Conservation (phyloP, 2,797 vertebrate species). For the Xiphorhynchus erythropygius region DNA sequence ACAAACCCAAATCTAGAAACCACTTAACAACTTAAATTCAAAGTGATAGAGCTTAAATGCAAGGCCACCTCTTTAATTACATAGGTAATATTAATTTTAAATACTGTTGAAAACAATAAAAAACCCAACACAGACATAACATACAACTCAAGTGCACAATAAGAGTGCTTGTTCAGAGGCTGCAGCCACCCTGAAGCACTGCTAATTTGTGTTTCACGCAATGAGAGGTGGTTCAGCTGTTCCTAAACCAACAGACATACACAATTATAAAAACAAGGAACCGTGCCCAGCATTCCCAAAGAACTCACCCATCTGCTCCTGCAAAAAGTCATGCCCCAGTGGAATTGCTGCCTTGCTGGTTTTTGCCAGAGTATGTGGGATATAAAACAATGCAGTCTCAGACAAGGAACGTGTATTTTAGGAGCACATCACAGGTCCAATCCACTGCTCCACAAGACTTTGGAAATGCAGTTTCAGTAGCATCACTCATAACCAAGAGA, state of each 20-base stretch:
- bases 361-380: rapidly evolving
- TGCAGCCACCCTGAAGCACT: neutral
- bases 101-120: neutral
- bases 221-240: neutral
- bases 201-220: neutral
- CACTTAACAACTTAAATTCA: neutral
- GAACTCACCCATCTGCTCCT: neutral
- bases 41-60: neutral
- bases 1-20: neutral
- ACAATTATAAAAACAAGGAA: neutral
- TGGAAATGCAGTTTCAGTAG: neutral
- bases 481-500: neutral
- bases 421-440: neutral
- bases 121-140: neutral
- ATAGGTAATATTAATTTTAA: neutral
- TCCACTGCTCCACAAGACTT: neutral
- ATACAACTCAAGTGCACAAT: neutral
- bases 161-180: neutral
- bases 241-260: neutral
- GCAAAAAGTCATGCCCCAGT: neutral
- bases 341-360: rapidly evolving
- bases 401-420: neutral
- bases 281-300: rapidly evolving
- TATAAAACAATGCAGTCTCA: neutral
- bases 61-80: neutral